Base-by-base conservation (phyloP, 2,113 vertebrate genomes). In the Erinaceus europaeus region DNA sequence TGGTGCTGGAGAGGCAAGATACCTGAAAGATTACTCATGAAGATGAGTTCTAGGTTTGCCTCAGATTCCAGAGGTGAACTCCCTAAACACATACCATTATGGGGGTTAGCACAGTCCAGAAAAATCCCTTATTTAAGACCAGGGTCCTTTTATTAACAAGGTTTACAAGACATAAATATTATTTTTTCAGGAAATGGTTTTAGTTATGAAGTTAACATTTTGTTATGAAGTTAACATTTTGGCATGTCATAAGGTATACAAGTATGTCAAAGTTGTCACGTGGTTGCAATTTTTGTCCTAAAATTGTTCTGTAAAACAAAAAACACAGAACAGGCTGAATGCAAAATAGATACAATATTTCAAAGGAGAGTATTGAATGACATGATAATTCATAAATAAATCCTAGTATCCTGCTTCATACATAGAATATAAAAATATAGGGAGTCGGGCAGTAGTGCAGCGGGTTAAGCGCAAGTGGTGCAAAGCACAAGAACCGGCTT, bases 161-260 rank as follows among this genome's bases (percentile, higher is more conserved):
- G n/a, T n/a, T n/a, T n/a, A n/a, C n/a, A n/a, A n/a, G n/a, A n/a
- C n/a, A n/a, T n/a, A n/a, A n/a, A n/a, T 65, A 73, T 23, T 29
- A 68, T 77, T 17, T 17, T 50, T 90, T 91, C 12, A 92, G 25
- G 46, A 90, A 86, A 77, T 61, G 1, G 29, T 64, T 68, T 86
- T 29, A n/a, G 14, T 50, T 62, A 86, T 44, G 1, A 57, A 0
- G 4, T 57, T 59, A 57, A 34, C 42, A 52, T 79, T 57, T 57
- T 10, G 4, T 10, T 29, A 9, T 57, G 20, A 21, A 5, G 25
- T 57, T 57, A 57, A 34, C 42, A 52, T 79, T 57, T 57, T 10
- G 4, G 25, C 13, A 9, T 57, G 20, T n/a, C n/a, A n/a, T n/a
- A 21, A 5, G 25, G 25, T 57, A 76, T 52, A 29, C 14, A 59